Percentiles rank a stretch among this genome's conserved stretches.
These are phyloP conservation scores for Hydropsyche tenuis DNA, from an alignment of 1,140 invertebrate species.

Conservation along the genomic window DNA sequence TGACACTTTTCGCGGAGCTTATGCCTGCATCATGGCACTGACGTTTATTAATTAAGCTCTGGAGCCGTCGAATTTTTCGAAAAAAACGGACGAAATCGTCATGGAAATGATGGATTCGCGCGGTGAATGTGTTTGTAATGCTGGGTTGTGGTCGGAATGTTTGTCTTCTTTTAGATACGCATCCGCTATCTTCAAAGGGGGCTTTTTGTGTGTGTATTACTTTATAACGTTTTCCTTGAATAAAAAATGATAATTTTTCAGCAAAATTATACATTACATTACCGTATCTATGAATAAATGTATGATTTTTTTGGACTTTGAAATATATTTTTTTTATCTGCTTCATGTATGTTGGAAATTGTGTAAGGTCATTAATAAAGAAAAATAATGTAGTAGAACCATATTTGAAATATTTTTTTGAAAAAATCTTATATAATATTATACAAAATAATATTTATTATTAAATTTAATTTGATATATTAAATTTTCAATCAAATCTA, in stretches of 20 bases:
- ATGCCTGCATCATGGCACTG: conserved; percentile 14
- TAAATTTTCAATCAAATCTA: background rate
- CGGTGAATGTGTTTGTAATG: no score
- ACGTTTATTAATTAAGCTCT: conserved; percentile 37
- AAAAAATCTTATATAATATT: background rate
- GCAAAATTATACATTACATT: conserved; percentile 23
- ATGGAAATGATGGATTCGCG: no score
- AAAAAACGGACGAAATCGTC: no score
- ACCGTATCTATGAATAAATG: conserved; percentile 20
- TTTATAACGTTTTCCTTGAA: conserved; percentile 3
- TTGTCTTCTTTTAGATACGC: no score
- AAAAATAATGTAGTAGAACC: background rate
- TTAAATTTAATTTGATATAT: no score
- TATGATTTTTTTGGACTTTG: conserved; percentile 1
- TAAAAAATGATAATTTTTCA: conserved; percentile 28
- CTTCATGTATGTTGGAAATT: no score
- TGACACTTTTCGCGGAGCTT: conserved; percentile 31
- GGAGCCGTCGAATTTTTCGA: background rate
- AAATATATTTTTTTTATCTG: no score
- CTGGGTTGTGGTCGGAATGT: no score
- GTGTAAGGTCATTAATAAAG: background rate
- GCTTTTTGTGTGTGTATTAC: background rate
- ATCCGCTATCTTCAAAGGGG: background rate
- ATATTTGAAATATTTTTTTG: background rate
- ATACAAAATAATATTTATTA: no score